Evolutionary conservation across 2,888 invertebrate species (phyloP), one percentile per base, ranked within the genome.

Genomic region (Chrysotoxum bicinctum): DNA sequence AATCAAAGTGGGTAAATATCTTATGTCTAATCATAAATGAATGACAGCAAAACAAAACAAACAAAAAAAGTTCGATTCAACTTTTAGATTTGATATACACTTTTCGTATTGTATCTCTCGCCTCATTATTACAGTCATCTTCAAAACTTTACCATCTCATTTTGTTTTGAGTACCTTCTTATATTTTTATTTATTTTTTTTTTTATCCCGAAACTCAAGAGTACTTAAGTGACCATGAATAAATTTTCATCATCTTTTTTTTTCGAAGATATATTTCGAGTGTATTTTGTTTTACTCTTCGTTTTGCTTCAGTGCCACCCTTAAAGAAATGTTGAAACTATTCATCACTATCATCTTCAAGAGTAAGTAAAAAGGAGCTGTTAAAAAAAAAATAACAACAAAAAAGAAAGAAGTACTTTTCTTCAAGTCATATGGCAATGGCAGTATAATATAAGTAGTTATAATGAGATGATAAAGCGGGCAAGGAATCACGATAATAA

Each of bases 171-270:
- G 78, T 78, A 50, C 40, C 30, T 66, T 40, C 56, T 45, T 52
- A 73, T 72, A 35, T 40, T 64, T 26, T 64, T 45, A 45, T 45
- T 45, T 62, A 23, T 30, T 43, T 26, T 30, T 26, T 5, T 30
- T 19, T 30, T 21, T 12, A 26, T 37, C 40, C 43, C 26, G n/a
- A 16, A 75, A 69, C 64, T 83, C 56, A 35, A 83, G 78, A 73
- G 79, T 74, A 74, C 83, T 83, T 74, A 69, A 83, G 78, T 66
- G 72, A 70, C 79, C 79, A 83, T 83, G 83, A 83, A 83, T 79
- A 83, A 79, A 83, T 83, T 83, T 79, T 58, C 79, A 74, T 70
- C 74, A 74, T 74, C 40, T 69, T 74, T 72, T 50, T 26, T 23
- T 23, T 50, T 8, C 14, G 9, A 40, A 50, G 23, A 54, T 69